These are phyloP conservation scores for Rhinolophus sinicus DNA, from an alignment of 2,113 vertebrate genomes.

Conservation along the genomic window DNA sequence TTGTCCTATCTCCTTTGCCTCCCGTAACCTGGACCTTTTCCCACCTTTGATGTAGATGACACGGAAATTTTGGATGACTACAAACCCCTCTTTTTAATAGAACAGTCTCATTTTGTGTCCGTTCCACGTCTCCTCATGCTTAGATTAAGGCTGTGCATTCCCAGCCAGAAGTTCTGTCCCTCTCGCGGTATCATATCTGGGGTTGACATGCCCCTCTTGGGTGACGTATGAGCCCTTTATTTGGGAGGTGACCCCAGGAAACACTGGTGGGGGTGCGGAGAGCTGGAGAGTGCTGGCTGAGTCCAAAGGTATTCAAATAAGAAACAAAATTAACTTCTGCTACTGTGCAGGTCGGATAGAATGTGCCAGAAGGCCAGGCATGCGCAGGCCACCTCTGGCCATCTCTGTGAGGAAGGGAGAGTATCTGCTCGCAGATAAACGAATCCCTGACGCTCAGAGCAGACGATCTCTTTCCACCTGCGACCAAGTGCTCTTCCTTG, in stretches of 20 bases:
- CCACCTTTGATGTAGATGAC: background rate
- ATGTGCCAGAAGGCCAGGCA: background rate
- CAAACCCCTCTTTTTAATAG: background rate
- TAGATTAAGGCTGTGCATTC: background rate
- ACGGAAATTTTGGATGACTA: background rate
- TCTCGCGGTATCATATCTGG: background rate
- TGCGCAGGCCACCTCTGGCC: accelerated
- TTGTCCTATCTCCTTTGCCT: background rate
- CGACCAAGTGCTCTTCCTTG: background rate
- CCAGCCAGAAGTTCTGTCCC: background rate
- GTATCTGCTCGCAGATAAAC: background rate
- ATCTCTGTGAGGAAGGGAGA: background rate
- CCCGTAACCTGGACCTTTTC: background rate
- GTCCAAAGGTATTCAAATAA: background rate
- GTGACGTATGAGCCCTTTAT: background rate
- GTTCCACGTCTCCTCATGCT: background rate
- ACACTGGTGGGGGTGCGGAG: background rate
- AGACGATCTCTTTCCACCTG: background rate
- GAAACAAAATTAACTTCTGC: background rate
- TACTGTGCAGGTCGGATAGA: background rate
- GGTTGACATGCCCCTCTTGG: background rate
- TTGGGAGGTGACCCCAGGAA: background rate
- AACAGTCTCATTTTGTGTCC: background rate
- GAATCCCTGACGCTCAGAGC: background rate
- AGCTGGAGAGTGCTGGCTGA: too few relatives aligned